These are phyloP conservation scores for Paramuricea clavata DNA, from an alignment of 92 coral and sea anemone genomes.

Conservation along the genomic window DNA sequence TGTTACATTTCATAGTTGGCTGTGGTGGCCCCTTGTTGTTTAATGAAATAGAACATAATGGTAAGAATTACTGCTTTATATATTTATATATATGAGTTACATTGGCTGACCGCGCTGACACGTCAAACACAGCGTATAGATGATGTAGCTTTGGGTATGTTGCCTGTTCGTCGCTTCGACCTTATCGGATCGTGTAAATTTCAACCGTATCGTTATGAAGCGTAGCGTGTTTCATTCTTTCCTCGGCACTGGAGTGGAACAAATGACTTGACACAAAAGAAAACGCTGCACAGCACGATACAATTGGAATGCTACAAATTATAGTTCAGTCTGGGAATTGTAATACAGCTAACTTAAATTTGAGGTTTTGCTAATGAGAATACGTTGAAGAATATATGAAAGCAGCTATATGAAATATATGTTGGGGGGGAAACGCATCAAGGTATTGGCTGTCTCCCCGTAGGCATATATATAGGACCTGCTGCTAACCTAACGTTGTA, in stretches of 20 bases:
- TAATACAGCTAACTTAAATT: no score
- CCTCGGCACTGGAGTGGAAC: no score
- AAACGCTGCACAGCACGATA: background rate
- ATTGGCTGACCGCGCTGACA: background rate
- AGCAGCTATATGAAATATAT: no score
- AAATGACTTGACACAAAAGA: no score
- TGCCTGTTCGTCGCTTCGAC: background rate
- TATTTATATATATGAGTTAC: background rate
- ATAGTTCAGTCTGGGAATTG: background rate
- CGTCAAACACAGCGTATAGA: background rate
- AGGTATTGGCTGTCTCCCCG: no score
- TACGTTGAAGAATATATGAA: no score
- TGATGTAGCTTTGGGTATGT: background rate
- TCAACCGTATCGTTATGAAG: background rate
- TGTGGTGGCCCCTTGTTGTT: slow-evolving; percentile 50
- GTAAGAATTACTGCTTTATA: slow-evolving; percentile 20
- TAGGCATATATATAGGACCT: no score
- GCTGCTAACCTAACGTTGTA: no score
- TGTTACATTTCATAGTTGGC: background rate
- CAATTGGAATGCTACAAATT: background rate
- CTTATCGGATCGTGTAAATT: background rate
- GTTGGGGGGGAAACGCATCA: no score
- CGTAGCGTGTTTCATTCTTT: background rate
- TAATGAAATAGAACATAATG: slow-evolving; percentile 34
- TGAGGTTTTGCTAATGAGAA: no score